A percentile compares a stretch with the other conserved stretches of the same genome.
phyloP scores from a whole-genome alignment of 2,113 vertebrate species.

The Coturnix japonica region DNA sequence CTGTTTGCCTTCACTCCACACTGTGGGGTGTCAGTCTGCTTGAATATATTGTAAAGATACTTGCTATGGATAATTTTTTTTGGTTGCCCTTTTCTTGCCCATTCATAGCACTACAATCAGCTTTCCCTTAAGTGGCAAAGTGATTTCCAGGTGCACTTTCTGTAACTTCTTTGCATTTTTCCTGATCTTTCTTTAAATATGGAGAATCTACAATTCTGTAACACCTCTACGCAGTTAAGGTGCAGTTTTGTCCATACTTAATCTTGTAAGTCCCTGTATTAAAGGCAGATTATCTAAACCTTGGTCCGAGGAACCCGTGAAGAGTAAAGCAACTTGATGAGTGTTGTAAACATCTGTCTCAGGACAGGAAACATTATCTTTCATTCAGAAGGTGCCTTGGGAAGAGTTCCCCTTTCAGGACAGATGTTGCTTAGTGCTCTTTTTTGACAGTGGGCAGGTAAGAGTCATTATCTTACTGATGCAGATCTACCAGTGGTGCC shows the following conservation, averaged over 20 bases:
- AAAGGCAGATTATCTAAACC: neutral
- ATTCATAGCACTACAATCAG: neutral
- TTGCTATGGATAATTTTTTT: neutral
- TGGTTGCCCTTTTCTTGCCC: neutral
- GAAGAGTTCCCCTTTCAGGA: neutral
- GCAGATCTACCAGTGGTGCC: neutral
- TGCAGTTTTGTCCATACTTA: neutral
- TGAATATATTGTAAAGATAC: neutral
- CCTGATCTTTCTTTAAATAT: neutral
- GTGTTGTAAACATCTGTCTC: neutral
- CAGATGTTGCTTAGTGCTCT: neutral
- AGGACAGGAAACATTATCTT: neutral
- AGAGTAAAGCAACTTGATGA: neutral
- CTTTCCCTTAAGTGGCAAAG: neutral
- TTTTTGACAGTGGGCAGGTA: neutral
- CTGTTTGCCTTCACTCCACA: neutral
- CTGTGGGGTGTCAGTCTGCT: neutral
- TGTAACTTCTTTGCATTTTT: neutral
- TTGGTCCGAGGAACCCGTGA: rapidly evolving
- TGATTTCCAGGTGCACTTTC: neutral
- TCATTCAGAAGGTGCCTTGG: neutral
- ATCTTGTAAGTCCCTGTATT: neutral
- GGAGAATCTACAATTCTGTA: neutral
- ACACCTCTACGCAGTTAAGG: neutral
- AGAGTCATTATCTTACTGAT: neutral